Base-by-base conservation (phyloP, 2,888 invertebrate species). In the Eupithecia vulgata region DNA sequence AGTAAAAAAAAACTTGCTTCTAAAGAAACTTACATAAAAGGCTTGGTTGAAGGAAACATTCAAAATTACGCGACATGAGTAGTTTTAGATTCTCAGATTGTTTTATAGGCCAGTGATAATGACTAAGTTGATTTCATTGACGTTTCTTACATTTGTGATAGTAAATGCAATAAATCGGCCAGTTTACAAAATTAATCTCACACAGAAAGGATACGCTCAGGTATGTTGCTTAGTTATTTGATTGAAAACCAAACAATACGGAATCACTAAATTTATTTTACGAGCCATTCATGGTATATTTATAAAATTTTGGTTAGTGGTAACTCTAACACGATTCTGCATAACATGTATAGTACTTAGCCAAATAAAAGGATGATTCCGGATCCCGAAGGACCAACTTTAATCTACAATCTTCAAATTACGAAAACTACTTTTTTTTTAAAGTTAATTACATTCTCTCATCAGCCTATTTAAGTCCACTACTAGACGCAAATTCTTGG, bases 151-250 rank as follows among this genome's bases (percentile, higher is more conserved):
- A 78, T 71, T 86, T 7, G 61, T 81, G 6, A 74, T 78, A 1
- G 78, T 84, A 12, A 64, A 78, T 52, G 84, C 89, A 10, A 91
- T 92, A 17, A 93, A 92, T 75, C 84, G 91, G 17, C 89, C 91
- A 0, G 94, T 96, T 75, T 95, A 96, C 81, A 96, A 96, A 89
- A 94, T 95, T 34, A 89, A 94, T 17, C 87, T 96, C n/a, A 95
- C 96, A 1, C 96, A 96, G 85, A 95, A 95, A 83, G 96, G 96
- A 81, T 96, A 95, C 82, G 95, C 96, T 67, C 96, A 96, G 95
- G 96, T 96, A 87, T 83, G 71, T 73, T 68, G 78, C 71, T 69
- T 21, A 42, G 17, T 12, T 35, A 25, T 13, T 25, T 57, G 10
- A 52, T 35, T 34, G n/a, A 67, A 61, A 61, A 61, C 17, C 15